Percentiles rank a stretch among this genome's conserved stretches.
Evolutionary conservation across 2,888 invertebrate species (phyloP).

Genomic region (Tinea pellionella): DNA sequence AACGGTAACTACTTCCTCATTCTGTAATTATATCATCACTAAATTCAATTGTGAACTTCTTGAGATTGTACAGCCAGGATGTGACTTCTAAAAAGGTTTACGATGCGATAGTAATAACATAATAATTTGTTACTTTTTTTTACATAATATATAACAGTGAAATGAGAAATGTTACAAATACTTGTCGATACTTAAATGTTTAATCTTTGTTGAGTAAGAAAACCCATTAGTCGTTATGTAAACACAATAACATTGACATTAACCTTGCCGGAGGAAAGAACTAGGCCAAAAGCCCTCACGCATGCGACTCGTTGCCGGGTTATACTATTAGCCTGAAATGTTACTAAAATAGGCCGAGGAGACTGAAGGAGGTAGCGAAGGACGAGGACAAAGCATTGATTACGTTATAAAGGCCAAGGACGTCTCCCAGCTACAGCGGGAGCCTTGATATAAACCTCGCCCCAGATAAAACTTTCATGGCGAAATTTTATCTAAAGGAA

Average conservation of each 20-base stretch:
- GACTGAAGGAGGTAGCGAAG: constrained; percentile 19
- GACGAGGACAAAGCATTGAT: constrained; percentile 22
- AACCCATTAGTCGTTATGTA: background rate
- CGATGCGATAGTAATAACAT: background rate
- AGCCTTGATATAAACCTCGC: constrained; percentile 8
- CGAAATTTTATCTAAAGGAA: constrained; percentile 20
- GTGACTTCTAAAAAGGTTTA: background rate
- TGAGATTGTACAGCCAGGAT: background rate
- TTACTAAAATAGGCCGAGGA: constrained; percentile 27
- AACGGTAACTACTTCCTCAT: constrained; percentile 41
- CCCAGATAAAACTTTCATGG: background rate
- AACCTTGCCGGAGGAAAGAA: background rate
- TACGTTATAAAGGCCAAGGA: constrained; percentile 37
- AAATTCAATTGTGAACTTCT: background rate
- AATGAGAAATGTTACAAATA: too few species aligned
- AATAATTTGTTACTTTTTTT: too few species aligned
- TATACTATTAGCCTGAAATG: constrained; percentile 8
- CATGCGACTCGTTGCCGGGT: constrained; percentile 1
- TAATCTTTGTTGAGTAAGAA: too few species aligned
- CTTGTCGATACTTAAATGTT: too few species aligned
- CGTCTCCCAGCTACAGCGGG: constrained; percentile 28
- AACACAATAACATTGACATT: background rate
- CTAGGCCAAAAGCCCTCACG: constrained; percentile 1
- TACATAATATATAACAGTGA: too few species aligned
- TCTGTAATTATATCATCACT: constrained; percentile 6